Conservation (phyloP, 2,113 vertebrate genomes). For the Chloropsis hardwickii region DNA sequence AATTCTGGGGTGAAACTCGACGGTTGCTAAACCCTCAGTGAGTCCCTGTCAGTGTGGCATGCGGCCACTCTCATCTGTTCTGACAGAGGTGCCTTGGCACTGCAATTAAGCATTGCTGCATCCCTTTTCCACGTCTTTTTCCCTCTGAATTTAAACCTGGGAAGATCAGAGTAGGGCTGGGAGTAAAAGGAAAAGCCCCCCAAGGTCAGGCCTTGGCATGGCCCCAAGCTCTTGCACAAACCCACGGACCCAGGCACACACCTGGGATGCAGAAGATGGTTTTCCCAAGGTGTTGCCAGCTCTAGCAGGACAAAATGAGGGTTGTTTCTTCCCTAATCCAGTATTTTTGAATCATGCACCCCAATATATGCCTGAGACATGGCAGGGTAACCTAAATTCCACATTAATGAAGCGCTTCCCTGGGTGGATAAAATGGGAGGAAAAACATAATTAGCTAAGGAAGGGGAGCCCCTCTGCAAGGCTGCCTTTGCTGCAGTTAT, state of each 20-base stretch:
- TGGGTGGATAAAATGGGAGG: background rate
- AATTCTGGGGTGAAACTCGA: background rate
- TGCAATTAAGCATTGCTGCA: accelerated
- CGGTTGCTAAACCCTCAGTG: background rate
- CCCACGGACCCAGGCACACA: accelerated
- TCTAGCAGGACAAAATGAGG: background rate
- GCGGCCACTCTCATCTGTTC: accelerated
- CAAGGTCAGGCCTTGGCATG: accelerated
- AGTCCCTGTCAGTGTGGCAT: accelerated
- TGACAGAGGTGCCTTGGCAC: background rate
- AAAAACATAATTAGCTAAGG: constrained; percentile 17
- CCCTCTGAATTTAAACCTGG: background rate
- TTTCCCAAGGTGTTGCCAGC: background rate
- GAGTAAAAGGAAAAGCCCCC: background rate
- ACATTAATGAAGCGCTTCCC: background rate
- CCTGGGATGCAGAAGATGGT: background rate
- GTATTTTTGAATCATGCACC: background rate
- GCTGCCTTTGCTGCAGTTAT: constrained; percentile 16
- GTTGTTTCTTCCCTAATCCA: background rate
- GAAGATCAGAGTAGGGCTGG: background rate
- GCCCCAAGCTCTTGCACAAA: accelerated
- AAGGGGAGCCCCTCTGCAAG: background rate
- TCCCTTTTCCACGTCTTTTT: background rate
- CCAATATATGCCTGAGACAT: background rate
- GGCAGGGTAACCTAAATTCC: background rate